Evolutionary conservation across 2,888 invertebrate species (phyloP).

Genomic region (Lithophane ornitopus): DNA sequence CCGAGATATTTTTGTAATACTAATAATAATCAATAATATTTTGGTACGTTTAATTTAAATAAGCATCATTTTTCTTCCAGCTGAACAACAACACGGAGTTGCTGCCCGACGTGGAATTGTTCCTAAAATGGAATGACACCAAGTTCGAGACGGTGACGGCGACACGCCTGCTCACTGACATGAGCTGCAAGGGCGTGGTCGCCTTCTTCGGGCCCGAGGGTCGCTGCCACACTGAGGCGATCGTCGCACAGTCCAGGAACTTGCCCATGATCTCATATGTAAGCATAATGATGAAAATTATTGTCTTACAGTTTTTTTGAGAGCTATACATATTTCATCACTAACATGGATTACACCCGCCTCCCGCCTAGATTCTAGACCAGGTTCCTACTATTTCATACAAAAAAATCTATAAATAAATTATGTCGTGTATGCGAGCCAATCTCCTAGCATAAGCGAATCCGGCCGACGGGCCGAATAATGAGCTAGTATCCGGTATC

Average conservation of each 20-base stretch:
- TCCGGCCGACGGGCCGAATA: background rate
- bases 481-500: background rate
- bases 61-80: constrained; percentile 81
- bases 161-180: constrained; percentile 96
- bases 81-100: constrained; percentile 93
- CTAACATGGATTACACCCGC: background rate
- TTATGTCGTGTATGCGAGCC: background rate
- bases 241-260: constrained; percentile 97
- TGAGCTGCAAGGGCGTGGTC: constrained; percentile 97
- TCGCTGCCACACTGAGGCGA: constrained; percentile 98
- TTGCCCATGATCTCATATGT: constrained; percentile 99
- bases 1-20: background rate
- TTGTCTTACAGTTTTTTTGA: background rate
- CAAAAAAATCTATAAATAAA: background rate
- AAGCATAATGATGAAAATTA: constrained; percentile 83
- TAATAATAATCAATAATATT: background rate
- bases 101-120: constrained; percentile 94
- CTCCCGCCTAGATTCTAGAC: background rate
- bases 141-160: constrained; percentile 96
- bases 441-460: background rate
- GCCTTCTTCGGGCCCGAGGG: constrained; percentile 99
- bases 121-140: constrained; percentile 95
- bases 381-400: background rate
- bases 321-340: background rate
- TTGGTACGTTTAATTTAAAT: background rate